Base-by-base conservation (phyloP, 2,888 invertebrate genomes). In the Galerucella calmariensis region DNA sequence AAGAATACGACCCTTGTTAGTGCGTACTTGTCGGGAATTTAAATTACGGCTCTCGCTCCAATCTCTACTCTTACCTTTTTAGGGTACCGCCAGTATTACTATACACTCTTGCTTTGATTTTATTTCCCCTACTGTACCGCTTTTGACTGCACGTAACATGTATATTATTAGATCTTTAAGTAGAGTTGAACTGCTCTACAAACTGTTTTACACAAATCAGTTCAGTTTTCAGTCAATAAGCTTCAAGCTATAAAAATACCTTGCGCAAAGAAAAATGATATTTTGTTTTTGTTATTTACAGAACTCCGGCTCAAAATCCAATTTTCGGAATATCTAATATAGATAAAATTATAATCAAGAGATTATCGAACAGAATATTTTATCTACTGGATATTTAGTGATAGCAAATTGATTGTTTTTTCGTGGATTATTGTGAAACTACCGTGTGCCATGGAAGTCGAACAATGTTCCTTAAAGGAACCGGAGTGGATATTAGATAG, bases 401-500 rank as follows among this genome's bases (percentile, higher is more conserved):
- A 46, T 46, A 44, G 68, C 46, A 41, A 65, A 44, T 65, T 41
- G 1, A 35, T 58, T 58, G 67, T 51, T 59, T 46, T 44, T 69
- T 61, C 11, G 61, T 58, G 58, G 35, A 44, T 16, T 41, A 58
- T 12, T 9, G 51, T 51, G 56, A 24, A 11, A 12, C 14, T n/a
- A 53, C 16, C 20, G 20, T 16, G 20, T 9, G 20, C 2, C 11
- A 81, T 81, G 75, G 80, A 83, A 72, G 83, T 84, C 77, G 84
- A 77, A 53, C 74, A 77, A 46, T 73, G 74, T 12, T 76, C 72
- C 59, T 35, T 69, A 24, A 79, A 79, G 9, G 88, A 88, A 80
- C 88, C 87, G 5, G 84, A 86, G 77, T 88, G 88, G 88, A 86
- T 87, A 77, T 79, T 88, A 81, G 88, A 88, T 77, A 84, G 84